phyloP scores from a whole-genome alignment of 2,888 invertebrate genomes.

The Cryptus viduatorius region DNA sequence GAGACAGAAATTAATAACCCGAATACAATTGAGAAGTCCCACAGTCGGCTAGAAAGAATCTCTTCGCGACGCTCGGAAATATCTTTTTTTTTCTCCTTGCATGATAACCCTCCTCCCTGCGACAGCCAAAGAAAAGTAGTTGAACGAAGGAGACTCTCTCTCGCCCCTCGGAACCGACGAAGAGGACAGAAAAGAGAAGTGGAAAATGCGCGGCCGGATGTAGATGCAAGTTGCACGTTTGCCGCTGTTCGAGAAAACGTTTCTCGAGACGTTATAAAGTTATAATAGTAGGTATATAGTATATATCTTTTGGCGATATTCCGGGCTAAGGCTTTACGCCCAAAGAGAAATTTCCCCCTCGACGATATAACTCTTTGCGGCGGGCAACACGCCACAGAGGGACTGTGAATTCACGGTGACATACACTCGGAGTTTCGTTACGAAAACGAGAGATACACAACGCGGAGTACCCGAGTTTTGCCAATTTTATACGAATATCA shows the following conservation, averaged over 20 bases:
- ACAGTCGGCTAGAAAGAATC: neutral
- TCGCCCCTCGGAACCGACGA: neutral
- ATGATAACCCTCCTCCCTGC: conserved; percentile 1
- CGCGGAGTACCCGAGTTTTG: neutral
- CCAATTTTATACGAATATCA: conserved; percentile 9
- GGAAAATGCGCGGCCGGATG: conserved; percentile 36
- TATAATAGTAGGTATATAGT: conserved; percentile 8
- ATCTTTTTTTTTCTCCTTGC: conserved; percentile 26
- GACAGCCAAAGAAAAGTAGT: neutral
- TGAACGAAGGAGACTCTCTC: neutral
- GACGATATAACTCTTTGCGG: conserved; percentile 12
- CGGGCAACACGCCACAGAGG: neutral
- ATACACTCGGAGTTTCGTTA: neutral
- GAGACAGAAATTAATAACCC: conserved; percentile 74
- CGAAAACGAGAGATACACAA: neutral
- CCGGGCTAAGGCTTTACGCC: neutral
- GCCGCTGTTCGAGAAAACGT: conserved; percentile 21
- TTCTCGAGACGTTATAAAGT: conserved; percentile 43
- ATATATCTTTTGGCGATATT: neutral
- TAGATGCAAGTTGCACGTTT: conserved; percentile 14
- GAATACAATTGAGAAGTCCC: conserved; percentile 70
- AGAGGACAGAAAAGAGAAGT: conserved; percentile 19
- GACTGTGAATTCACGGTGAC: neutral
- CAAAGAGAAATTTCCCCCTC: neutral
- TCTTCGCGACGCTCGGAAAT: conserved; percentile 33